Evolutionary conservation across 2,888 invertebrate genomes (phyloP), one percentile per base, ranked within the genome.

Genomic region (Nomada fabriciana): DNA sequence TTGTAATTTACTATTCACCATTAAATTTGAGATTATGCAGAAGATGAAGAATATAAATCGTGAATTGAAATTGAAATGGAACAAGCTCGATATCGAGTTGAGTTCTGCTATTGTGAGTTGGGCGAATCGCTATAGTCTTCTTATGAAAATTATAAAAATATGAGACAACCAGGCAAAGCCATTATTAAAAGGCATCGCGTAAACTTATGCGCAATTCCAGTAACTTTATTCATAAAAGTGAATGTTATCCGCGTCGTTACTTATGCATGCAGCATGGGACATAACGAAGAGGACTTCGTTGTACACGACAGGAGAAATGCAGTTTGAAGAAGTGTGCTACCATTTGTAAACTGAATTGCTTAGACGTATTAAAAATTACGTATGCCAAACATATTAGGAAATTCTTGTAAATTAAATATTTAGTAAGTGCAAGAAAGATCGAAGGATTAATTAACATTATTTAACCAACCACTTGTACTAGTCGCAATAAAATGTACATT

Each of bases 151-250:
- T 23, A 50, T n/a, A 13, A 13, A 7, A 29, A 61, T 69, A 57
- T 43, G 43, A 18, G 36, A 42, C 36, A 18, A 64, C 7, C 9
- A 2, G n/a, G 29, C 13, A 18, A 25, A 43, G 55, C 29, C 63
- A 68, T 64, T 76, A 76, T 82, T 76, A 72, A 72, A 81, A 64
- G 25, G 18, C 15, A 2, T 61, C 20, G 9, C 18, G 7, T 55
- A 55, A 64, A 64, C 18, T 68, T 68, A 42, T 20, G 81, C 65
- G 25, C 55, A 65, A 82, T 50, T 67, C 53, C 15, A 0, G 29
- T 43, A 82, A 82, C 76, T 82, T 82, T 65, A 69, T 76, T 82
- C 76, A 69, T 82, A 69, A 82, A 82, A 72, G 65, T 23, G 64
- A 72, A 82, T 23, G 63, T 59, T 72, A 72, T 59, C 52, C 59